Evolutionary conservation across 2,113 vertebrate species (phyloP), one percentile per base, ranked within the genome.

Genomic region (Cisticola juncidis): DNA sequence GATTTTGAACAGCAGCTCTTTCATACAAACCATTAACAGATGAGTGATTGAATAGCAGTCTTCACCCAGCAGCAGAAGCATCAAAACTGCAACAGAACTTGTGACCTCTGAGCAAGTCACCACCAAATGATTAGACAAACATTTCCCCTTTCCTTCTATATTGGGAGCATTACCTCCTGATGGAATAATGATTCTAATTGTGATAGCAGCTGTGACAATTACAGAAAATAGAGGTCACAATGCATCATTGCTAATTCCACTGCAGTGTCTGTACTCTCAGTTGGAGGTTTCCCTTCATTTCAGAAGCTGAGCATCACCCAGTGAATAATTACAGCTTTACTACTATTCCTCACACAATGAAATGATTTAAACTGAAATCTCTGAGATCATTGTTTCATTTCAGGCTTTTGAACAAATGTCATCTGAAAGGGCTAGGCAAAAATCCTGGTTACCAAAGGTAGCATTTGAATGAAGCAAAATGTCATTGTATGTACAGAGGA

Each of bases 281-380:
- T 48, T 4, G 14, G 86, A 93, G n/a, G 9, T 79, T 96, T 68
- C 44, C 29, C 66, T 90, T 89, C 51, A 38, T 87, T 92, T 78
- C 8, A 29, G 61, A 84, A 86, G 42, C 66, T 62, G 68, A 85
- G 19, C 54, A 79, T 86, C 76, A 94, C 42, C 61, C 72, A 81
- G 22, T 1, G 5, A 92, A 94, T 92, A 90, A 95, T 91, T 95
- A 82, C 36, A 81, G 70, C 36, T 65, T 78, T 80, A 54, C 74
- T 76, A 58, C 60, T 90, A n/a, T 88, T 31, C 48, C n/a, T 33
- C 66, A 28, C 20, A 38, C 0, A 2, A 44, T 70, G 69, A 93
- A 94, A 92, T 70, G 5, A 79, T 89, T 85, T 56, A 89, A 92
- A 74, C 28, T 66, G 78, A 94, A 94, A 91, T 76, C 42, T 12